phyloP scores from a whole-genome alignment of 2,113 vertebrate species.

The Alces alces region DNA sequence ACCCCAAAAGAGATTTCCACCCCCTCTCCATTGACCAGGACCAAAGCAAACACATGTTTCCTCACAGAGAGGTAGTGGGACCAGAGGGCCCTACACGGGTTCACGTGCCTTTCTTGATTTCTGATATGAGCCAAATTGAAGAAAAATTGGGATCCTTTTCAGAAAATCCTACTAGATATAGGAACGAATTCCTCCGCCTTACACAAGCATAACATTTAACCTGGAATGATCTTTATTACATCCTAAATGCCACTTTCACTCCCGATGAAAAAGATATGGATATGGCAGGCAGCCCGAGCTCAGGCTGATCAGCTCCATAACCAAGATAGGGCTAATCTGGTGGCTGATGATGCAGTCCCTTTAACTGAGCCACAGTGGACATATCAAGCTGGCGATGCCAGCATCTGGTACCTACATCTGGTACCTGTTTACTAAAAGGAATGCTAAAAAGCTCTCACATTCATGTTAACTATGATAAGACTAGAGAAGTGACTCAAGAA shows the following conservation, averaged over 20 bases:
- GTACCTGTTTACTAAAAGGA: not conserved
- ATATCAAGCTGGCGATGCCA: accelerated
- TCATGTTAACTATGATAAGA: not conserved
- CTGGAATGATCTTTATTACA: not conserved
- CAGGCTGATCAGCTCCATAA: not conserved
- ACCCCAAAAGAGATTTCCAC: not conserved
- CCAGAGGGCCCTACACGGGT: not conserved
- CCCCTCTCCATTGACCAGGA: not conserved
- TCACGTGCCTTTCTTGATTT: not conserved
- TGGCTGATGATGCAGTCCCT: not conserved
- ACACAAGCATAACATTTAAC: not conserved
- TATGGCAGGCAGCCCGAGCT: not conserved
- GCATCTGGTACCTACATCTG: not conserved
- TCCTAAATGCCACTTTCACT: not conserved
- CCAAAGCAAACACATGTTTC: not conserved
- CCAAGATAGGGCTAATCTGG: not conserved
- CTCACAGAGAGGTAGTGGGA: not conserved
- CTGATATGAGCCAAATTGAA: not conserved
- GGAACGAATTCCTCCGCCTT: not conserved
- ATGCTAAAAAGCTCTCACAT: not conserved
- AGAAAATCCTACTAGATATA: not conserved
- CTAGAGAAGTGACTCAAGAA: not conserved
- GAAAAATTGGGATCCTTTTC: not conserved
- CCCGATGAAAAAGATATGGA: not conserved
- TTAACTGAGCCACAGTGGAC: not conserved